Base-by-base conservation (phyloP, 2,888 invertebrate genomes). In the Epicampocera succincta region DNA sequence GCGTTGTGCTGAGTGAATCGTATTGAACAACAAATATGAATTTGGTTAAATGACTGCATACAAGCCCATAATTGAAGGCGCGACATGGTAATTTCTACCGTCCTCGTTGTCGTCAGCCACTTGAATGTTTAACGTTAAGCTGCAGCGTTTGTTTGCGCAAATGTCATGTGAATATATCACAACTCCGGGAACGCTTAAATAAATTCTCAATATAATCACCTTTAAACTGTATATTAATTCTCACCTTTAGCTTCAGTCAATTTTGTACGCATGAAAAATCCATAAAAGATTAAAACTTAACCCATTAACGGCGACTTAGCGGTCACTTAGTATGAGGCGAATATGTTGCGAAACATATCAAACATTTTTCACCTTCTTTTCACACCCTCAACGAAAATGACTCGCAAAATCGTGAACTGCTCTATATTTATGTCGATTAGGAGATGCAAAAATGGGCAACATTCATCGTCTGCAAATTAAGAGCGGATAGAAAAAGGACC, bases 191-290 rank as follows among this genome's bases (percentile, higher is more conserved):
- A 86, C 85, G 84, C 82, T 84, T 85, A 85, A 84, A 90, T 90
- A 89, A 89, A 89, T 90, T 88, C 84, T 78, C 84, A 80, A 86
- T 85, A 87, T 89, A 90, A 89, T 89, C 90, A 88, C 87, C 85
- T 81, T 85, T 85, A 87, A 86, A 86, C 85, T 86, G 83, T 86
- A 86, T 87, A 89, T 71, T 82, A 82, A 78, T 82, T 82, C 82
- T 82, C 88, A 88, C 88, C 88, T 89, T 85, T 85, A 84, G 82
- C 83, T 79, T 85, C 71, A 85, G 85, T 87, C 87, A 58, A 66
- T 66, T 66, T 74, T 66, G 17, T 54, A 44, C 40, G 56, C 2
- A 58, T 48, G 58, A 3, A 25, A 60, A 42, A 11, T 13, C 19
- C 13, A 19, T 25, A 50, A 50, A 29, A 54, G 48, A 58, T 4